Evolutionary conservation across 2,113 vertebrate species (phyloP).

Genomic region (Tonatia bakeri): DNA sequence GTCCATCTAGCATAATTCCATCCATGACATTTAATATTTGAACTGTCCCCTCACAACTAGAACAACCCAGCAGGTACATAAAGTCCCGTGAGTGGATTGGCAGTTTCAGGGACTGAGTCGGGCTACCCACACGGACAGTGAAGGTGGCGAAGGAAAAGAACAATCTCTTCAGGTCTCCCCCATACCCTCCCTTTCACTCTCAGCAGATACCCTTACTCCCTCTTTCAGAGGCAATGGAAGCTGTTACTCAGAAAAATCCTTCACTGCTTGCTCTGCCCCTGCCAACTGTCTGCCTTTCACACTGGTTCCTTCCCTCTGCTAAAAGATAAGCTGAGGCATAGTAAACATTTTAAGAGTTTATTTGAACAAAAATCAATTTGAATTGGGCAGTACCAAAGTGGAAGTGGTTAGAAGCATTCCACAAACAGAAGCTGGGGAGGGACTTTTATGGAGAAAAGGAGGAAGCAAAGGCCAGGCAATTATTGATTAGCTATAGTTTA

Average conservation of each 20-base stretch:
- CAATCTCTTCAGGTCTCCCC: neutral
- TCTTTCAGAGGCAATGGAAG: neutral
- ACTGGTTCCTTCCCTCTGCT: neutral
- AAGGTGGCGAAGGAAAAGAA: neutral
- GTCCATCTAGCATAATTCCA: neutral
- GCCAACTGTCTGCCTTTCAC: neutral
- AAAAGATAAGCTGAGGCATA: neutral
- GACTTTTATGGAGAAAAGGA: neutral
- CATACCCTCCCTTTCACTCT: neutral
- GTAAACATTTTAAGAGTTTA: neutral
- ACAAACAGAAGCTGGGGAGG: neutral
- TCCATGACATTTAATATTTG: neutral
- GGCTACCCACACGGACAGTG: neutral
- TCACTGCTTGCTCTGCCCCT: neutral
- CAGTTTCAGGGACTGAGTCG: neutral
- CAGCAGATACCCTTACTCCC: neutral
- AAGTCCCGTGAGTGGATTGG: neutral
- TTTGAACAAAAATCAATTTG: neutral
- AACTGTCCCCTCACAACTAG: neutral
- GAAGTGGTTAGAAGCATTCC: neutral
- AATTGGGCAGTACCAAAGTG: neutral
- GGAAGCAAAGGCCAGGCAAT: neutral
- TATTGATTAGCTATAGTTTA: neutral
- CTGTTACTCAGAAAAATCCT: neutral
- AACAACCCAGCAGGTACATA: neutral